Percentiles rank a stretch among this genome's conserved stretches.
Conservation (phyloP, 1,140 invertebrate genomes). For the Drosophila neocordata region DNA sequence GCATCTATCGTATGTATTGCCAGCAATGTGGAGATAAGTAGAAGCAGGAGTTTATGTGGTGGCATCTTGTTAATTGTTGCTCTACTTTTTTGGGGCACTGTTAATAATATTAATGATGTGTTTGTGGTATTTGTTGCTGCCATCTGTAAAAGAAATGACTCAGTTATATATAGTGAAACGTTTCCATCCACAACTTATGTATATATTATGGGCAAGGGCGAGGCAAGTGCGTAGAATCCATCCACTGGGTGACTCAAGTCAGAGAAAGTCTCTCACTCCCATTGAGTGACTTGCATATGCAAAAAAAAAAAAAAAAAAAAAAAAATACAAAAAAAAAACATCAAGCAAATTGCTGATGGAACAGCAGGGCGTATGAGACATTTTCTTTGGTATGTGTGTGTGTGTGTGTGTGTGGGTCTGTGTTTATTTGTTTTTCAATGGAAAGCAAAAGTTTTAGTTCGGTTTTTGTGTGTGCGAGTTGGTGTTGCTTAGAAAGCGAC, state of each 20-base stretch:
- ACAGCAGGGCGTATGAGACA: conserved; percentile 62
- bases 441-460: conserved; percentile 69
- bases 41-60: conserved; percentile 36
- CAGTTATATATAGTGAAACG: conserved; percentile 48
- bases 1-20: conserved; percentile 53
- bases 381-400: neutral
- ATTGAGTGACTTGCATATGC: conserved; percentile 75
- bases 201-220: conserved; percentile 24
- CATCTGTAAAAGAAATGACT: conserved; percentile 19
- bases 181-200: conserved; percentile 24
- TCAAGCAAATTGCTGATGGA: conserved; percentile 36
- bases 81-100: conserved; percentile 19
- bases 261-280: conserved; percentile 76
- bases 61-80: conserved; percentile 37
- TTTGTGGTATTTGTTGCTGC: conserved; percentile 34
- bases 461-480: conserved; percentile 11
- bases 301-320: conserved; percentile 52
- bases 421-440: conserved; percentile 64
- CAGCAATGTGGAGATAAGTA: conserved; percentile 45
- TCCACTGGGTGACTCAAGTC: conserved; percentile 58
- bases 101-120: conserved; percentile 12
- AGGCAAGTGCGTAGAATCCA: conserved; percentile 69
- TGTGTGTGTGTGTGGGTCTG: conserved; percentile 7
- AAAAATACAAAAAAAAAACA: conserved; percentile 28
- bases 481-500: conserved; percentile 54